A percentile compares a stretch with the other conserved stretches of the same genome.
phyloP scores from a whole-genome alignment of 1,140 invertebrate genomes.

The Lanistes nyassanus region DNA sequence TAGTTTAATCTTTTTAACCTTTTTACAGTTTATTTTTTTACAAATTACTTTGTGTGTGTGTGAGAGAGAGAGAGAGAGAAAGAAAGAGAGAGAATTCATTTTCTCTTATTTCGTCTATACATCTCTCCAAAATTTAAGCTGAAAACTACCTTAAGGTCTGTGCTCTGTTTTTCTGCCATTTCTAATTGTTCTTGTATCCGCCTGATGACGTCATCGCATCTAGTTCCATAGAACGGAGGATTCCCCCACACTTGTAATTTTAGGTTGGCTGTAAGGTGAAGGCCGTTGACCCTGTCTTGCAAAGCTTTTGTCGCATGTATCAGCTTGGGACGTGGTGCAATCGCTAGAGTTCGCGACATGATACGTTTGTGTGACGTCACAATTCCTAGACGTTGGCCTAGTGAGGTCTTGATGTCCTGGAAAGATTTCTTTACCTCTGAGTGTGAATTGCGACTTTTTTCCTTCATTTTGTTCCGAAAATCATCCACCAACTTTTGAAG shows the following conservation, averaged over 20 bases:
- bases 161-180: too few relatives aligned
- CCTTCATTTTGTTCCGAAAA: neutral
- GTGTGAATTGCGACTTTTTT: neutral
- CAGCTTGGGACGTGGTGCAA: neutral
- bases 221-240: too few relatives aligned
- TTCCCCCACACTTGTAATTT: neutral
- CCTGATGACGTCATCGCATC: too few relatives aligned
- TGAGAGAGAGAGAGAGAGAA: too few relatives aligned
- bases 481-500: neutral
- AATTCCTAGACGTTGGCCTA: neutral
- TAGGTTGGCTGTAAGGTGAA: neutral
- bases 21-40: too few relatives aligned
- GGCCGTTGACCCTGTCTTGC: neutral
- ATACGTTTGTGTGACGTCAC: slow-evolving; percentile 1
- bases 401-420: neutral
- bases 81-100: too few relatives aligned
- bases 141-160: too few relatives aligned
- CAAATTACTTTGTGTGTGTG: too few relatives aligned
- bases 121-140: too few relatives aligned
- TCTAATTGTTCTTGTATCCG: too few relatives aligned
- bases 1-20: too few relatives aligned
- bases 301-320: neutral
- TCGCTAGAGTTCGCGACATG: neutral
- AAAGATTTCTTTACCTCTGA: neutral
- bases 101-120: too few relatives aligned